Base-by-base conservation (phyloP, 2,888 invertebrate genomes). In the Pelosia muscerda region DNA sequence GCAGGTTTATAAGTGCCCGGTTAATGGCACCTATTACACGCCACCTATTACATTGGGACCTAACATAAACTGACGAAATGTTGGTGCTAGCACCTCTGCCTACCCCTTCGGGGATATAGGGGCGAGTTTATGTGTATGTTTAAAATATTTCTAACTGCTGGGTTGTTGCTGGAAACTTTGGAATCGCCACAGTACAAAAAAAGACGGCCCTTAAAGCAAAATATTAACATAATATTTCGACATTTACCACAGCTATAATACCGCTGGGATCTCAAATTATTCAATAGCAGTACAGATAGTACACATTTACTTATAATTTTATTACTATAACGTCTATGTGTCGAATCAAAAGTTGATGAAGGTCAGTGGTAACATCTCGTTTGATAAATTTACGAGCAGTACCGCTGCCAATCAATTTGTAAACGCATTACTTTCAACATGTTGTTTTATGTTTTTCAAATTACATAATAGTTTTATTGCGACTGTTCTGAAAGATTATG, bases 321-420 rank as follows among this genome's bases (percentile, higher is more conserved):
- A 60, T 55, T 38, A 55, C 31, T 65, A n/a, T 55, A 26, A 9
- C n/a, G 38, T 58, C 57, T n/a, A n/a, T 49, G 49, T 68, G 56
- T 56, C 58, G 73, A 76, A 76, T 62, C 59, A 69, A 64, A 72
- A 74, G 69, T 54, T 53, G 26, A 69, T 54, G 68, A 69, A 77
- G 74, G 72, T 77, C 68, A 57, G 34, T 49, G 0, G 53, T 42
- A 71, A 67, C 63, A 53, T 66, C n/a, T 60, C 10, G 11, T 66
- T 28, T 15, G 65, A 64, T 55, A n/a, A 63, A 73, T 78, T 71
- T 69, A 70, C 58, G 71, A 72, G 22, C 54, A 42, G 34, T 28
- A n/a, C 19, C 26, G 26, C 26, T n/a, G 49, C n/a, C 28, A n/a
- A 53, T 28, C 26, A 26, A 26, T 61, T 26, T 28, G 28, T 53